Percentiles rank a stretch among this genome's conserved stretches.
Conservation (phyloP, 2,113 vertebrate species). For the Panthera tigris region DNA sequence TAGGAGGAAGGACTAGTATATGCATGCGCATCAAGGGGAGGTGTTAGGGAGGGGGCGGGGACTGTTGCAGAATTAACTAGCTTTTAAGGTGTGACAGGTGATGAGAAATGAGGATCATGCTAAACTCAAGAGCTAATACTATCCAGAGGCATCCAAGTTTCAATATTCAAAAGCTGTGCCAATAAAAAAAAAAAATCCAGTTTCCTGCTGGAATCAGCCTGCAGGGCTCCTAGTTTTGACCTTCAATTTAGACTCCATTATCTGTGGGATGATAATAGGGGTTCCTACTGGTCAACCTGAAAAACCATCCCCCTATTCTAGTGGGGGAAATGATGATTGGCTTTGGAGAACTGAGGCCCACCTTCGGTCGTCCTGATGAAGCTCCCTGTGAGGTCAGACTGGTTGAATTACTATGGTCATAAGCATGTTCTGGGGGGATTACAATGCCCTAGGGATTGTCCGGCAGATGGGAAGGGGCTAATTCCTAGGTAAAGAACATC, state of each 20-base stretch:
- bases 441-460: background rate
- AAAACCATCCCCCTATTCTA: background rate
- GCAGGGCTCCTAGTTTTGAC: background rate
- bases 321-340: background rate
- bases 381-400: background rate
- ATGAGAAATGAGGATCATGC: background rate
- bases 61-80: background rate
- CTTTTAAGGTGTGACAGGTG: background rate
- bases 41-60: background rate
- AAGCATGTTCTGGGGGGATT: background rate
- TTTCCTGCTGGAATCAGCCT: background rate
- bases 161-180: background rate
- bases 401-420: background rate
- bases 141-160: background rate
- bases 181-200: background rate
- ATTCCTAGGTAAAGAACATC: background rate
- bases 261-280: background rate
- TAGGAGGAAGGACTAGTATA: background rate
- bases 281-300: background rate
- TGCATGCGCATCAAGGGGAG: accelerated
- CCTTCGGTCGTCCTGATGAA: background rate
- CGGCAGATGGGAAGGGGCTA: background rate
- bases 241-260: background rate
- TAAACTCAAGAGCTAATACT: background rate
- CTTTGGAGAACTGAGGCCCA: background rate